Evolutionary conservation across 2,113 vertebrate genomes (phyloP), one percentile per base, ranked within the genome.

Genomic region (Tragelaphus imberbis): DNA sequence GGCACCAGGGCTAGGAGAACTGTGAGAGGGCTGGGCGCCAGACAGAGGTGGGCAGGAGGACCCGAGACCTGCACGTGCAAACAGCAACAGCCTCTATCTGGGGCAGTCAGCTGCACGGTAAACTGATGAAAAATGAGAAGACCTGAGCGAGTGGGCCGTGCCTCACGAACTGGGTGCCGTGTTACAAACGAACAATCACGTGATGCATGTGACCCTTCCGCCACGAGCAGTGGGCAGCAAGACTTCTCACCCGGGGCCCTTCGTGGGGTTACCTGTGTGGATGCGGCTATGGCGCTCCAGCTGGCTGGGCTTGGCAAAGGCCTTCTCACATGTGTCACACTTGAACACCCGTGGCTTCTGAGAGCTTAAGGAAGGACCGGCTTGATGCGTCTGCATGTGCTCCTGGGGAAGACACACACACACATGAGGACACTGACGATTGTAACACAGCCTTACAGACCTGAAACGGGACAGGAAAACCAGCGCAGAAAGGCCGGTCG

Each of bases 291-390:
- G 99, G 88, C 99, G 99, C 98, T 99, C 99, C 98, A 99, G 99
- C 98, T 99, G 99, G 98, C 99, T 99, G 28, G 99, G 99, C 88
- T 99, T 99, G 90, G 99, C 99, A 0, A 99, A 99, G 5, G 99
- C 99, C 98, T 99, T 99, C 87, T 99, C 99, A 47, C 99, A 99
- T 8, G 98, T 99, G 61, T 99, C 99, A 96, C 99, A 99, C 95
- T 99, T 99, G 97, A 99, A 99, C 75, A 99, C 99, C 63, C 99
- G 97, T 2, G 99, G 99, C 97, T 99, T 99, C 99, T 99, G 99
- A 8, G 99, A 99, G 98, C 99, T 99, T 81, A 99, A 97, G 0
- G 99, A 99, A 1, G 99, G 99, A 88, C 99, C 99, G 0, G 99
- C 99, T 97, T 99, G 99, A 97, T 99, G 99, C 1, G 99, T 99